Evolutionary conservation across 2,113 vertebrate species (phyloP).

Genomic region (Aramus guarauna): DNA sequence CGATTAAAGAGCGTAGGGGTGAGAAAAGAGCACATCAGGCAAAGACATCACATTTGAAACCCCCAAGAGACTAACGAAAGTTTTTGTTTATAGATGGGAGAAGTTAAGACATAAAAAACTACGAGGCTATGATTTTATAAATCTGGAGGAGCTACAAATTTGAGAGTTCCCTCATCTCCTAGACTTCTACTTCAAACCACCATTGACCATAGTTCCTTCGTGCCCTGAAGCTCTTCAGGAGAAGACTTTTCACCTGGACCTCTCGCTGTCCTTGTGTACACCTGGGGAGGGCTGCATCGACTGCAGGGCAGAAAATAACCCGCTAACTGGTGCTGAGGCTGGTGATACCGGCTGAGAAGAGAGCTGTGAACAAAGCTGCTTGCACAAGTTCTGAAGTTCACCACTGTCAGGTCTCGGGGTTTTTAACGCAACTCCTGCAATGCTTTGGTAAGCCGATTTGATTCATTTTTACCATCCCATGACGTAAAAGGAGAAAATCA

Average conservation of each 20-base stretch:
- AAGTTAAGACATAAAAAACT: not conserved
- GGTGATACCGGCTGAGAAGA: not conserved
- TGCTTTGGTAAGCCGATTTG: not conserved
- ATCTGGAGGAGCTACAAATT: accelerated
- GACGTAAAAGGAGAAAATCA: not conserved
- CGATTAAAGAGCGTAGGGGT: not conserved
- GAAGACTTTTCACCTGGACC: not conserved
- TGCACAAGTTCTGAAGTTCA: not conserved
- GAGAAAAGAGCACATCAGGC: not conserved
- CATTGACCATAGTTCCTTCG: not conserved
- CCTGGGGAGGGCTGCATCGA: not conserved
- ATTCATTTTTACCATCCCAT: not conserved
- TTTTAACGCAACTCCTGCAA: not conserved
- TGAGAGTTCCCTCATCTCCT: not conserved
- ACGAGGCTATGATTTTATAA: not conserved
- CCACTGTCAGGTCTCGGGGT: not conserved
- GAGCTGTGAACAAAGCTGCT: not conserved
- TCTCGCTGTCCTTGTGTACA: accelerated
- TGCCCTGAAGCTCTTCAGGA: not conserved
- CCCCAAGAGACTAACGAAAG: not conserved
- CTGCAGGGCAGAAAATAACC: not conserved
- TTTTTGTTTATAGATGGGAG: not conserved
- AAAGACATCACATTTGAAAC: not conserved
- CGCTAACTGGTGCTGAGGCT: not conserved
- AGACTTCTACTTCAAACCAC: not conserved